These are phyloP conservation scores for Chrysogorgia sp. DNA, from an alignment of 92 coral and sea anemone species.

Conservation along the genomic window DNA sequence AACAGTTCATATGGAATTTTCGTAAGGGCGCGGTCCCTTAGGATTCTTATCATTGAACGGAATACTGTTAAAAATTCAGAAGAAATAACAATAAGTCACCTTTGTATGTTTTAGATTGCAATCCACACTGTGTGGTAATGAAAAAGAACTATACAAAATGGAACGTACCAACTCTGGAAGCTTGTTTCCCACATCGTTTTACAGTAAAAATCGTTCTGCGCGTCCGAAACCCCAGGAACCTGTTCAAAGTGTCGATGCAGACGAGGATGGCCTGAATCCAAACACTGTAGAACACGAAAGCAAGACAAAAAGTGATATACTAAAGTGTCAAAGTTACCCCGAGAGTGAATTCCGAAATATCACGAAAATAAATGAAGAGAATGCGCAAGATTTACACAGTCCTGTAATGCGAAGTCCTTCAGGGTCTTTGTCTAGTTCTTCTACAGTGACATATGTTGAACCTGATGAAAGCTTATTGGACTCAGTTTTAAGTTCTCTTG, in stretches of 20 bases:
- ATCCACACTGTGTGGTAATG: slow-evolving; percentile 27
- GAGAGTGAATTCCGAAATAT: slow-evolving; percentile 30
- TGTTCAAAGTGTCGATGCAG: not conserved
- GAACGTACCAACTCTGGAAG: slow-evolving; percentile 33
- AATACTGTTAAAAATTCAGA: too few relatives aligned
- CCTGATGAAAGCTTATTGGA: not conserved
- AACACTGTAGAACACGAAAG: not conserved
- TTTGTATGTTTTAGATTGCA: slow-evolving; percentile 7
- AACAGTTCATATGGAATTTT: too few relatives aligned
- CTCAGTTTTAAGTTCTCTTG: not conserved
- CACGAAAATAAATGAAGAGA: slow-evolving; percentile 6
- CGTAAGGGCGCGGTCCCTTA: too few relatives aligned
- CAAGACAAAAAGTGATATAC: not conserved
- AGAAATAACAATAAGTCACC: not conserved
- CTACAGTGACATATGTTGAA: not conserved
- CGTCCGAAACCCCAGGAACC: not conserved
- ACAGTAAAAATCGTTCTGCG: not conserved
- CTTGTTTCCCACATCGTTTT: slow-evolving; percentile 26
- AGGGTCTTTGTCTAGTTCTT: not conserved
- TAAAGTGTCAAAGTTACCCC: slow-evolving; percentile 33
- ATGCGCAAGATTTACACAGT: not conserved
- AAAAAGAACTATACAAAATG: slow-evolving; percentile 37
- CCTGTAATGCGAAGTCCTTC: not conserved
- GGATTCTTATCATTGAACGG: too few relatives aligned
- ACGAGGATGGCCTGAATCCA: not conserved